Conservation (phyloP, 2,888 invertebrate genomes). For the Volucella inanis region DNA sequence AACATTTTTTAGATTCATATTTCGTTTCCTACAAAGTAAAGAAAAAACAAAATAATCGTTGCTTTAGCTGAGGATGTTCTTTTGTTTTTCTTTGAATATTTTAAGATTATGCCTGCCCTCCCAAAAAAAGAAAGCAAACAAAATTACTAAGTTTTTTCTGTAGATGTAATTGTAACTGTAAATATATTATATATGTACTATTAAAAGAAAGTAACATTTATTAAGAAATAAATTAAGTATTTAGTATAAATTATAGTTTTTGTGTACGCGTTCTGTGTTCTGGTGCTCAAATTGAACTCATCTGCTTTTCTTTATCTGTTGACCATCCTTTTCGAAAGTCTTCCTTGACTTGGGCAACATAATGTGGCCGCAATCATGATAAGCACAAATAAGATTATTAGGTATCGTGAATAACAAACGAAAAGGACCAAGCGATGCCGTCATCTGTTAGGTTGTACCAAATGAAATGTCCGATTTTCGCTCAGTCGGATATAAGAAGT, state of each 20-base stretch:
- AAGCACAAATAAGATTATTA: too few species aligned
- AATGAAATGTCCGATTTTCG: too few species aligned
- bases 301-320: too few species aligned
- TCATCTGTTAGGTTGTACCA: too few species aligned
- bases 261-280: too few species aligned
- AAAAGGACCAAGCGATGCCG: too few species aligned
- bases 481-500: too few species aligned
- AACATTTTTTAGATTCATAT: constrained; percentile 37
- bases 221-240: constrained; percentile 74
- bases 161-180: constrained; percentile 62
- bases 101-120: constrained; percentile 32
- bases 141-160: constrained; percentile 45
- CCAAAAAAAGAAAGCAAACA: constrained; percentile 30
- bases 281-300: too few species aligned
- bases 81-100: constrained; percentile 23
- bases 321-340: too few species aligned
- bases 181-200: constrained; percentile 72
- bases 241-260: constrained; percentile 56
- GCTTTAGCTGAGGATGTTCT: constrained; percentile 40
- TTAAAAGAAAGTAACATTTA: constrained; percentile 71
- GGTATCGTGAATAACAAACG: too few species aligned
- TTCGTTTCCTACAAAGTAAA: constrained; percentile 40
- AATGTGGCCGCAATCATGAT: too few species aligned
- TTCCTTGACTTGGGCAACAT: too few species aligned
- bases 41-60: constrained; percentile 29